Conservation (phyloP, 2,113 vertebrate genomes). For the Sphyrna mokarran region DNA sequence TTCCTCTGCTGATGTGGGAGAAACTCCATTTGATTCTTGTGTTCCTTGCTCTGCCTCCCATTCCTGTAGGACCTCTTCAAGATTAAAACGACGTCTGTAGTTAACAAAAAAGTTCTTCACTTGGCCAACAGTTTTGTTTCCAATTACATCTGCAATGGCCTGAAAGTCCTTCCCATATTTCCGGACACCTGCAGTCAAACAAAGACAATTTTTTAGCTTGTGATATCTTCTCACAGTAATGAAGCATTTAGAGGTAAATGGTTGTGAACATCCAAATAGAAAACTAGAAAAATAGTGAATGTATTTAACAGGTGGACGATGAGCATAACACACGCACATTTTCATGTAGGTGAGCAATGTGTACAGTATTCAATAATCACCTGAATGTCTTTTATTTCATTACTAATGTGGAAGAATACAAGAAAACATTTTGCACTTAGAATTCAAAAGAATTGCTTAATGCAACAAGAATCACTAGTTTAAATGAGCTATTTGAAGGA, state of each 20-base stretch:
- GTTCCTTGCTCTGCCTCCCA: constrained; percentile 98
- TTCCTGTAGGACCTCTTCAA: constrained; percentile 99
- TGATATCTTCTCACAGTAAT: background rate
- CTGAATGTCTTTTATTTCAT: background rate
- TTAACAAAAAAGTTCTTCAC: constrained; percentile 99
- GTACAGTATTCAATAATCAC: background rate
- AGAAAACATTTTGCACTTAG: background rate
- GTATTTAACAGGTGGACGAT: background rate
- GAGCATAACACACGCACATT: background rate
- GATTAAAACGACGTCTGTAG: constrained; percentile 98
- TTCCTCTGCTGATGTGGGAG: constrained; percentile 82
- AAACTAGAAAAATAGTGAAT: background rate
- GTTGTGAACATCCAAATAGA: background rate
- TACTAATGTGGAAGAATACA: background rate
- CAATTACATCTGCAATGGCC: constrained; percentile 98
- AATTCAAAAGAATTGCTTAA: too few relatives aligned
- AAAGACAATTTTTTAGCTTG: constrained; percentile 37
- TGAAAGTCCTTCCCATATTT: constrained; percentile 99
- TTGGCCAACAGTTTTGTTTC: constrained; percentile 98
- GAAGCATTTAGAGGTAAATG: background rate
- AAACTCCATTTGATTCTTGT: constrained; percentile 81
- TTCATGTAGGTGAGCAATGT: background rate
- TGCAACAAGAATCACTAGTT: too few relatives aligned
- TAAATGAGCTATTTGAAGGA: too few relatives aligned
- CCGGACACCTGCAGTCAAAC: constrained; percentile 85